Evolutionary conservation across 2,797 vertebrate genomes (phyloP).

Genomic region (Coranthus polyacanthus): DNA sequence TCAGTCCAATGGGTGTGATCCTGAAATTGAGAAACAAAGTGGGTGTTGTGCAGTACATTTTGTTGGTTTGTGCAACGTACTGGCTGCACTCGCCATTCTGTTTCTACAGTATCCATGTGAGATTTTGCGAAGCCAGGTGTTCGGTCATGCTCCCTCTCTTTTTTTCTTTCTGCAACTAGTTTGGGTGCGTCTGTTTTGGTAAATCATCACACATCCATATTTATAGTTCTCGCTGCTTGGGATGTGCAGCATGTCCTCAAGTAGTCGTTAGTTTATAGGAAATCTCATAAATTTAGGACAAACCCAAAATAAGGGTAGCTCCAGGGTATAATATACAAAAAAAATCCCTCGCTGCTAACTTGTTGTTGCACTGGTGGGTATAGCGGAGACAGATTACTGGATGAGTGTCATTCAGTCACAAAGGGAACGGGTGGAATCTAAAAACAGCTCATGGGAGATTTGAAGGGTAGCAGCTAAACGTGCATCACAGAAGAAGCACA

Average conservation of each 20-base stretch:
- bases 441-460: conserved; percentile 55
- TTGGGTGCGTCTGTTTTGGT: conserved; percentile 25
- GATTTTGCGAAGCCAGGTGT: conserved; percentile 13
- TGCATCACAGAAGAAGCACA: conserved; percentile 12
- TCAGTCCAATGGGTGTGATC: conserved; percentile 35
- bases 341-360: conserved; percentile 7
- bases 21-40: conserved; percentile 21
- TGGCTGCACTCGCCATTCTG: conserved; percentile 47
- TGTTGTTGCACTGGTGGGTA: conserved; percentile 28
- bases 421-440: conserved; percentile 41
- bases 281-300: conserved; percentile 15
- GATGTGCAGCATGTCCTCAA: conserved; percentile 30
- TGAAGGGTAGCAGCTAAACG: conserved; percentile 52
- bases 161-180: conserved; percentile 7
- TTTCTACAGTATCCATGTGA: conserved; percentile 24
- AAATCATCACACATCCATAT: conserved; percentile 25
- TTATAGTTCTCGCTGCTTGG: conserved; percentile 14
- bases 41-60: conserved; percentile 6
- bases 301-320: background rate
- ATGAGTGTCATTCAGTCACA: conserved; percentile 26
- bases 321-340: conserved; percentile 6
- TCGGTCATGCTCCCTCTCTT: conserved; percentile 20
- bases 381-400: conserved; percentile 33
- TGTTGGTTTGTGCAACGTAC: conserved; percentile 12
- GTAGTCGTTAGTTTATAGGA: conserved; percentile 11